Percentiles rank a stretch among this genome's conserved stretches.
Evolutionary conservation across 1,140 invertebrate genomes (phyloP).

Genomic region (Charaxes varanes): DNA sequence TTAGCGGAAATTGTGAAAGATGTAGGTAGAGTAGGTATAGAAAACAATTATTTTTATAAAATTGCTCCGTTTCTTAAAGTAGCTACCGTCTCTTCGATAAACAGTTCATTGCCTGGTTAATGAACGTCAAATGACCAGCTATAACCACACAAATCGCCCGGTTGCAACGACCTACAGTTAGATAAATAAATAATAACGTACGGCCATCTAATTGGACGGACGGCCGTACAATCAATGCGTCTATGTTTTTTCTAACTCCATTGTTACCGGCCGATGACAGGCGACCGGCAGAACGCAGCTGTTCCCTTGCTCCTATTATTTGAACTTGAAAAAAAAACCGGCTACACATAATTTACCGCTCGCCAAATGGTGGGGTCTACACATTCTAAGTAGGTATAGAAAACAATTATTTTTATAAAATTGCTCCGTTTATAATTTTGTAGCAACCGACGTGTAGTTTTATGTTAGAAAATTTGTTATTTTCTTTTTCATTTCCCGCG

Average conservation of each 20-base stretch:
- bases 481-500: constrained; percentile 9
- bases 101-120: constrained; percentile 12
- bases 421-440: no score
- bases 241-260: constrained; percentile 40
- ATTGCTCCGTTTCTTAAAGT: no score
- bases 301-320: constrained; percentile 50
- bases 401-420: no score
- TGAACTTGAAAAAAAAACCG: constrained; percentile 60
- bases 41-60: no score
- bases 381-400: no score
- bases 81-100: constrained; percentile 3
- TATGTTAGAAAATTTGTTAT: no score
- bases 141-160: constrained; percentile 7
- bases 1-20: no score
- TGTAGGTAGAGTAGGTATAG: no score
- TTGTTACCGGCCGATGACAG: constrained; percentile 38
- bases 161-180: constrained; percentile 12
- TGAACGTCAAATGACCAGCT: constrained; percentile 9
- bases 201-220: constrained; percentile 18
- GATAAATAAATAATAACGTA: constrained; percentile 24
- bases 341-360: constrained; percentile 66
- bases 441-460: no score
- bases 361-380: constrained; percentile 69
- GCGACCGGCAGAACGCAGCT: constrained; percentile 28
- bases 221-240: constrained; percentile 23